Conservation (phyloP, 2,797 vertebrate genomes). For the Stomatorhinus walkeri region DNA sequence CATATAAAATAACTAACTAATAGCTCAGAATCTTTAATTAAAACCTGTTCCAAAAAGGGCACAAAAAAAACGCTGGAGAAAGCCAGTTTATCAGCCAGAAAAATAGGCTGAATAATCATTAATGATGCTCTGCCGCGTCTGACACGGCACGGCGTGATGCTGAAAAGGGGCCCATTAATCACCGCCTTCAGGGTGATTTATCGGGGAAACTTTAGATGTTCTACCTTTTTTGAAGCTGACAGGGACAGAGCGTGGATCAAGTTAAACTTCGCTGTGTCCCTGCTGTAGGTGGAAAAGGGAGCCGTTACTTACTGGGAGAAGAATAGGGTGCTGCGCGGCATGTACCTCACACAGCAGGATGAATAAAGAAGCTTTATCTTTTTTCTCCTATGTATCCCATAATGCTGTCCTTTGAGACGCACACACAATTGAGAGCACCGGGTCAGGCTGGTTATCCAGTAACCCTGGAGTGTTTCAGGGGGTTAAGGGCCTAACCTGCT, state of each 20-base stretch:
- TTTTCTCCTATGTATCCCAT: not conserved
- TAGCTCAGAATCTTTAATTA: not conserved
- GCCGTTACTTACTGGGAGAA: not conserved
- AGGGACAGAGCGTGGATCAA: not conserved
- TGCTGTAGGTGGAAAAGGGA: not conserved
- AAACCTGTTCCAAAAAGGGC: not conserved
- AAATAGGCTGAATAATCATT: constrained; percentile 14
- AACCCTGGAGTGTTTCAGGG: not conserved
- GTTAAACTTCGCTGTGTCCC: not conserved
- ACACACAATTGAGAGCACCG: not conserved
- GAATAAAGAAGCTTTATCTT: not conserved
- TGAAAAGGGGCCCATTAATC: constrained; percentile 33
- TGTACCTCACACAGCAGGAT: not conserved
- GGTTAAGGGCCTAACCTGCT: not conserved
- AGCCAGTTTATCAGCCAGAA: constrained; percentile 3
- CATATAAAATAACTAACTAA: not conserved
- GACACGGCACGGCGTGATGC: constrained; percentile 25
- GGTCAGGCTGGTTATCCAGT: not conserved
- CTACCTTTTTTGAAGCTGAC: not conserved
- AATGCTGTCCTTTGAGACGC: not conserved
- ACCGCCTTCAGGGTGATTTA: constrained; percentile 33
- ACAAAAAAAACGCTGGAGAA: not conserved
- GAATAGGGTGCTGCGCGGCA: not conserved
- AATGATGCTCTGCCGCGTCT: constrained; percentile 4
- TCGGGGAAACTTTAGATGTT: constrained; percentile 22